Evolutionary conservation across 2,113 vertebrate genomes (phyloP).

Genomic region (Xyliphius kryptos): DNA sequence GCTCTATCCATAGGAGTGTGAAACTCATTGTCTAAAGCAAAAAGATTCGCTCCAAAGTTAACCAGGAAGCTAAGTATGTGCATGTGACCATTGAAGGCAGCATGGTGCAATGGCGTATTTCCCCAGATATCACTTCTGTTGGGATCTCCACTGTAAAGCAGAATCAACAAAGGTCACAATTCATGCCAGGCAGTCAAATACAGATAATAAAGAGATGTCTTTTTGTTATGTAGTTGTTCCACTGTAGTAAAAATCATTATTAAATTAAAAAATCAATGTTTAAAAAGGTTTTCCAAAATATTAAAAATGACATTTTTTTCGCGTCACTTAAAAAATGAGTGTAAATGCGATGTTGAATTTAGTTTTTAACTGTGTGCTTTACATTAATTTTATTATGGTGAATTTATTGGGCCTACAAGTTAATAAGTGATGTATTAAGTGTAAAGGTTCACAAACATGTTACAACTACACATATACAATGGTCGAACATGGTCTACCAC

Average conservation of each 20-base stretch:
- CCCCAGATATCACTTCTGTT: constrained; percentile 96
- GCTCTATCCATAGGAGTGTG: constrained; percentile 85
- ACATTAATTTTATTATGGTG: background rate
- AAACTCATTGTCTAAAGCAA: constrained; percentile 82
- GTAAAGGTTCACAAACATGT: constrained; percentile 48
- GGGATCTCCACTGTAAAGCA: constrained; percentile 75
- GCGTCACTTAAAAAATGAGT: no score
- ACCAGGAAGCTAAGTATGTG: constrained; percentile 83
- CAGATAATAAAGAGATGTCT: no score
- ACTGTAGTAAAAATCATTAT: no score
- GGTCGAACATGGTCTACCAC: constrained; percentile 35
- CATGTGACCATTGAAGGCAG: constrained; percentile 79
- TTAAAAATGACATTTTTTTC: no score
- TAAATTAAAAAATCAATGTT: no score
- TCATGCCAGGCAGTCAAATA: no score
- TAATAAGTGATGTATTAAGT: constrained; percentile 56
- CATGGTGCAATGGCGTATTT: constrained; percentile 86
- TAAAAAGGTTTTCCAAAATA: no score
- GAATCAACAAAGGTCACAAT: background rate
- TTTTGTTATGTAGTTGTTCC: no score
- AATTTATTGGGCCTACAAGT: background rate
- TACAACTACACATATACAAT: constrained; percentile 47
- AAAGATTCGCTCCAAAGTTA: constrained; percentile 88
- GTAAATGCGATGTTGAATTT: background rate
- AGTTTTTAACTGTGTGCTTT: background rate